Evolutionary conservation across 1,140 invertebrate species (phyloP).

Genomic region (Drosophila nannoptera): DNA sequence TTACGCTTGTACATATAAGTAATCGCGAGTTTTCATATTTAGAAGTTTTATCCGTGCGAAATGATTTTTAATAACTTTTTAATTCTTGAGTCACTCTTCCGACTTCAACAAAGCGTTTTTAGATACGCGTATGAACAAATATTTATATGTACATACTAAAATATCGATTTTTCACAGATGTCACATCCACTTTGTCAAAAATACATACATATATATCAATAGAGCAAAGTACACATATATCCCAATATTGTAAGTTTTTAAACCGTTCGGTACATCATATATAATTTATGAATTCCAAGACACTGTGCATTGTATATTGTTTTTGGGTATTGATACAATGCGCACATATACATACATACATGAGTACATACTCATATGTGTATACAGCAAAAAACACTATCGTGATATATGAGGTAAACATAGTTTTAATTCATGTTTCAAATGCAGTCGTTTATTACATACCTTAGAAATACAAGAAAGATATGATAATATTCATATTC

Average conservation of each 20-base stretch:
- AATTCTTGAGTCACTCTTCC: not conserved
- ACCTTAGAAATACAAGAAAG: constrained; percentile 30
- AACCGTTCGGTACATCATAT: not conserved
- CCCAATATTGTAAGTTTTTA: not conserved
- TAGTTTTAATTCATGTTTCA: not conserved
- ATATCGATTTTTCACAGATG: constrained; percentile 43
- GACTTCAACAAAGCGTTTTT: constrained; percentile 19
- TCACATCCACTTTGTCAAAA: constrained; percentile 17
- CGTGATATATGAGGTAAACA: not conserved
- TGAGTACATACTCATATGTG: not conserved
- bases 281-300: not conserved
- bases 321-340: not conserved
- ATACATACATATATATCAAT: constrained; percentile 3
- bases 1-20: too few species aligned
- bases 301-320: not conserved
- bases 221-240: not conserved
- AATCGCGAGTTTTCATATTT: too few species aligned
- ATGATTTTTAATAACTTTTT: not conserved
- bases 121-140: constrained; percentile 9
- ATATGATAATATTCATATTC: constrained; percentile 35
- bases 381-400: not conserved
- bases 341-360: not conserved
- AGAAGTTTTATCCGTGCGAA: not conserved
- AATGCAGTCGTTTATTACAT: constrained; percentile 12
- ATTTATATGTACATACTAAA: constrained; percentile 36